Conservation (phyloP, 2,888 invertebrate genomes). For the Hesperia comma region DNA sequence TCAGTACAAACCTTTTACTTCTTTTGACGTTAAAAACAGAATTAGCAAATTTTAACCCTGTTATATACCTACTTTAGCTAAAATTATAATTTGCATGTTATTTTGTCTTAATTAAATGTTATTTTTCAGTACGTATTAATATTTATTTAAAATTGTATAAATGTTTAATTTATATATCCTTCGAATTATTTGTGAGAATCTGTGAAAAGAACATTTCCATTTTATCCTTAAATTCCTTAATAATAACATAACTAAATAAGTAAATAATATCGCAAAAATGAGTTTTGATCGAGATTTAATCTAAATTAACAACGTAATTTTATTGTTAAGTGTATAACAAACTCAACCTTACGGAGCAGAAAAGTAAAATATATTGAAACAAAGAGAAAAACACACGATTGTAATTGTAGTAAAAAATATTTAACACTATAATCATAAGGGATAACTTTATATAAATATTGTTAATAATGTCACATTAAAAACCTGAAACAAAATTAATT, state of each 20-base stretch:
- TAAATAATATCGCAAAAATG: background rate
- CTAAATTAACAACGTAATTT: too few species aligned
- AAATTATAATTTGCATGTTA: slow-evolving; percentile 5
- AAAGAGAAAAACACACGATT: too few species aligned
- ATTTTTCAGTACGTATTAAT: background rate
- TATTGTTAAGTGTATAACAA: too few species aligned
- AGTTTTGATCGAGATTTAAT: background rate
- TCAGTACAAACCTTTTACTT: slow-evolving; percentile 41
- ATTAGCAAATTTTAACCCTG: background rate
- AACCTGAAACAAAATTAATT: slow-evolving; percentile 41
- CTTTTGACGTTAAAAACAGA: background rate
- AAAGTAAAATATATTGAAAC: too few species aligned
- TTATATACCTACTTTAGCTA: background rate
- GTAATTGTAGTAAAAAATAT: too few species aligned
- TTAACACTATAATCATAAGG: background rate
- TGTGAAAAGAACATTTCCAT: background rate
- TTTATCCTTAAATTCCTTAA: background rate
- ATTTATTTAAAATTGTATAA: background rate
- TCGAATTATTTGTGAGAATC: background rate
- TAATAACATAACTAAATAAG: background rate
- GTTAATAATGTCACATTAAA: background rate
- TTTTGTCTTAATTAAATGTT: background rate
- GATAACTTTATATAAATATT: background rate
- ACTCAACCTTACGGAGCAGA: too few species aligned
- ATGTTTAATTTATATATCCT: background rate